phyloP scores from a whole-genome alignment of 2,888 invertebrate genomes.

The Drosophila quinaria region DNA sequence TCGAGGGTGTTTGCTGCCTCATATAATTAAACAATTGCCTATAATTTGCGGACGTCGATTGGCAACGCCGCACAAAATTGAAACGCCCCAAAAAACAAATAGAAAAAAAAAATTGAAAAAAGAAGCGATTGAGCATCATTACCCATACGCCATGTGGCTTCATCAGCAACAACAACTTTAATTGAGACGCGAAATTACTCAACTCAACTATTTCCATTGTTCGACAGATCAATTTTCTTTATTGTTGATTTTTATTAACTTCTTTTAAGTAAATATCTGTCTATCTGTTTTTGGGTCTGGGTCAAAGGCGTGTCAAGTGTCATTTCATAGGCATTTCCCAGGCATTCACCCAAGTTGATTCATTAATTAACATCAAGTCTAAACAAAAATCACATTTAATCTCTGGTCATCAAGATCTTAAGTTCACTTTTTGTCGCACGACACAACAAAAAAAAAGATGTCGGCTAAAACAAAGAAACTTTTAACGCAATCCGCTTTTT shows the following conservation, averaged over 20 bases:
- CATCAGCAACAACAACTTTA: slow-evolving; percentile 46
- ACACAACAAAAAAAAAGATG: slow-evolving; percentile 26
- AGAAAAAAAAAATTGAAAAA: slow-evolving; percentile 11
- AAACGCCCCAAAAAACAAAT: slow-evolving; percentile 41
- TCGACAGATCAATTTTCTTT: slow-evolving; percentile 32
- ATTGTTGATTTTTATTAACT: slow-evolving; percentile 31
- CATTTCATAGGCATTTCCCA: slow-evolving; percentile 53
- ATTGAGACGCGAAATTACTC: slow-evolving; percentile 66
- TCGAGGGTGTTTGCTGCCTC: slow-evolving; percentile 66
- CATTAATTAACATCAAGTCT: slow-evolving; percentile 66
- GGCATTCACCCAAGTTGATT: slow-evolving; percentile 39
- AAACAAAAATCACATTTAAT: slow-evolving; percentile 39
- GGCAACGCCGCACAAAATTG: slow-evolving; percentile 46
- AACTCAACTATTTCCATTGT: slow-evolving; percentile 57
- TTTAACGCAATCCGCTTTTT: slow-evolving; percentile 55
- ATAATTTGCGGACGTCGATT: slow-evolving; percentile 74
- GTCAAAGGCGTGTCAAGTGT: slow-evolving; percentile 55
- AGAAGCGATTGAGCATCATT: slow-evolving; percentile 38
- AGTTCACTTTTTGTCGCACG: slow-evolving; percentile 44
- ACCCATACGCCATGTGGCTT: slow-evolving; percentile 51
- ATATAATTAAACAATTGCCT: slow-evolving; percentile 76
- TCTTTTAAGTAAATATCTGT: slow-evolving; percentile 15
- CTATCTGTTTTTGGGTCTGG: slow-evolving; percentile 65
- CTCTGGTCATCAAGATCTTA: slow-evolving; percentile 34
- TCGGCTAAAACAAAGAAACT: slow-evolving; percentile 56